Evolutionary conservation across 2,113 vertebrate genomes (phyloP).

Genomic region (Bubalus kerabau): DNA sequence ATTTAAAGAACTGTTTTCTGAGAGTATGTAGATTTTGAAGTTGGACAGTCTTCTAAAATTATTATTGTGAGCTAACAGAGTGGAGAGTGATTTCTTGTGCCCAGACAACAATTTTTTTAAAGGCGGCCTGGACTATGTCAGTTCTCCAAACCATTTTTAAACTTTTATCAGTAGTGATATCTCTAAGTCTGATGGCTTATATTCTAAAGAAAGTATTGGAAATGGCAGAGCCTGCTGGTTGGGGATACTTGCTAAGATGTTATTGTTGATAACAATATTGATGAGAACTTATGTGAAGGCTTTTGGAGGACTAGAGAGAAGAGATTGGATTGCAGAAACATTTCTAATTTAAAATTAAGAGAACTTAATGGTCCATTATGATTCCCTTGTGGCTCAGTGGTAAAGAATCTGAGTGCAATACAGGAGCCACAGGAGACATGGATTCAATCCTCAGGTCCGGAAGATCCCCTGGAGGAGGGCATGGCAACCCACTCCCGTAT

Average conservation of each 20-base stretch:
- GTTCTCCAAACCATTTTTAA: background rate
- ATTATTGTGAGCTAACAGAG: background rate
- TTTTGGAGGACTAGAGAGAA: background rate
- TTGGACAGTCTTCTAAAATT: background rate
- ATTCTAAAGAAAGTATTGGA: background rate
- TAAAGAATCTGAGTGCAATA: background rate
- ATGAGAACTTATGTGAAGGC: background rate
- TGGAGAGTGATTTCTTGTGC: background rate
- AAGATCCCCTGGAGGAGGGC: background rate
- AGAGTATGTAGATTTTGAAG: background rate
- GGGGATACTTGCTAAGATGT: background rate
- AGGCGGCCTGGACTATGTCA: background rate
- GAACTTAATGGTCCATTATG: background rate
- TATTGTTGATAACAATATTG: background rate
- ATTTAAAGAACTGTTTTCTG: background rate
- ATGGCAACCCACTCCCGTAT: background rate
- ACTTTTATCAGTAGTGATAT: background rate
- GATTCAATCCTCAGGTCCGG: accelerated
- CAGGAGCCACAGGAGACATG: background rate
- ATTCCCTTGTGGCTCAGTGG: background rate
- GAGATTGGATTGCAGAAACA: background rate
- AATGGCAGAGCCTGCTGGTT: background rate
- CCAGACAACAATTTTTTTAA: background rate
- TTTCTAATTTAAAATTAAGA: background rate
- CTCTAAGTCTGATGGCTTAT: background rate